Base-by-base conservation (phyloP, 2,888 invertebrate genomes). In the Nomada lathburiana region DNA sequence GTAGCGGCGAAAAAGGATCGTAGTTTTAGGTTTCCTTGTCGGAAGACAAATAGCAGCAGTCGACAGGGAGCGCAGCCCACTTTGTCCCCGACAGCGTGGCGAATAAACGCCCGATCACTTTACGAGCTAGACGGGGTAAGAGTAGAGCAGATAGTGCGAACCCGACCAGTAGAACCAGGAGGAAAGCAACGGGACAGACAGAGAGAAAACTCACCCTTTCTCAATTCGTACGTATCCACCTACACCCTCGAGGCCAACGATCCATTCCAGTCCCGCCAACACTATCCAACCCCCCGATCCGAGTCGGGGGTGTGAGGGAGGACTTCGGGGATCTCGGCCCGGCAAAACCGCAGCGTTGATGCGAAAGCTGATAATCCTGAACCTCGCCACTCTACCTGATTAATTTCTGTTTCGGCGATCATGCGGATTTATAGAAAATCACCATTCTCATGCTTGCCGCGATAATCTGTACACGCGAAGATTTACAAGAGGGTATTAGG, bases 91-190 rank as follows among this genome's bases (percentile, higher is more conserved):
- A 85, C 85, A 86, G 84, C 83, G 85, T 70, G 86, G 86, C 87
- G 89, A 91, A 91, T 91, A 92, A 92, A 89, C 89, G 91, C 88
- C 88, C 89, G 88, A 90, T 90, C 90, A 86, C 90, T 91, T 91
- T 91, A 86, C 88, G 85, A 88, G 85, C 76, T 82, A 76, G 87
- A 83, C 82, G 81, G 86, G 82, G 84, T 79, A 81, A 84, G 86
- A 86, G 84, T 53, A 60, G 68, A 82, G 81, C 81, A 70, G 83
- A 84, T 80, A 76, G 82, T 47, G 85, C 73, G 78, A 80, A 76
- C 78, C 76, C 78, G 80, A 80, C 73, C 69, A 72, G 78, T 65
- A 81, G 73, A 80, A 65, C n/a, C 57, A 72, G 78, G 73, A 81
- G 73, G 81, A 72, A 72, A 52, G 65, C 55, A 65, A 57, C 57